Base-by-base conservation (phyloP, 2,888 invertebrate species). In the Leucania comma region DNA sequence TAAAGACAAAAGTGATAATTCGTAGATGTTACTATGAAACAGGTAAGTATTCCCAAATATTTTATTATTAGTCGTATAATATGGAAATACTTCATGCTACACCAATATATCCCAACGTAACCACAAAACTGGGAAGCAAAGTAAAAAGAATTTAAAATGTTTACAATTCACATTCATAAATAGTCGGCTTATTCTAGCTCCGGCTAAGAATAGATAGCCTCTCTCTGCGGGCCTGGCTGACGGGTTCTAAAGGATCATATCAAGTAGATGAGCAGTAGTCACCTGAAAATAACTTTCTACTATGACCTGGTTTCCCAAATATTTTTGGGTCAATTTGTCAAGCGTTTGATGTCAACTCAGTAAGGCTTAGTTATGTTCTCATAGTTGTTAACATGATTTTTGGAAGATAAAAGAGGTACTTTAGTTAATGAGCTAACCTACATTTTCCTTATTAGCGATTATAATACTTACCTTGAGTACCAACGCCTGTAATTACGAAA, bases 221-320 rank as follows among this genome's bases (percentile, higher is more conserved):
- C 48, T 65, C 48, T 50, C 51, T 51, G 20, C 35, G 48, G 51
- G 42, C 20, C 29, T 66, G 48, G 10, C 35, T 66, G 38, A 10
- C 60, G 24, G 58, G 51, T 75, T 53, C 51, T 78, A 66, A 60
- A 51, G 51, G 78, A 72, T 72, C 72, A 72, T 71, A 66, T 76
- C 65, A 76, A 77, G 56, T 54, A 54, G 72, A 66, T 62, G 57
- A 51, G 50, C 61, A 62, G 61, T 60, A 66, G 72, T 63, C 77
- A 77, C 61, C 64, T 72, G 60, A 64, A 68, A 48, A 22, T 63
- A 77, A 72, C 26, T 67, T 72, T 66, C 46, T 60, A 17, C 66
- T 67, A 67, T 64, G 76, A 78, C 76, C 76, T 67, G 60, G 63
- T 77, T 77, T 57, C 54, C 59, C 20, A 12, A 60, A 63, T 51